These are phyloP conservation scores for Chymomyza caudatula DNA, from an alignment of 2,888 invertebrate species.

Conservation along the genomic window DNA sequence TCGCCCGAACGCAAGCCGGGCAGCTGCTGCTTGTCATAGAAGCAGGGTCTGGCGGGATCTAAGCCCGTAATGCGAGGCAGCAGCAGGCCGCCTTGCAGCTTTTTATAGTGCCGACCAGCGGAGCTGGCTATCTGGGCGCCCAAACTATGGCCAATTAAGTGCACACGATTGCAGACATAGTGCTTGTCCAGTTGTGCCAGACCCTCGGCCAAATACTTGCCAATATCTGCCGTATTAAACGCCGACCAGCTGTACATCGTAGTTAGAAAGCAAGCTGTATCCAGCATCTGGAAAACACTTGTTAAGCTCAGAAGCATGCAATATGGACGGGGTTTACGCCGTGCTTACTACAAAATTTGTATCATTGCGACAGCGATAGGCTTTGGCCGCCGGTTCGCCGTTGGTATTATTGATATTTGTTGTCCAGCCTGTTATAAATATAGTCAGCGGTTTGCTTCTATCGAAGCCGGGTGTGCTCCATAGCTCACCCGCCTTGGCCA, in stretches of 20 bases:
- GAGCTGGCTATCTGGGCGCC: conserved; percentile 74
- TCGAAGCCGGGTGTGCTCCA: conserved; percentile 58
- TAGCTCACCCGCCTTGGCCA: conserved; percentile 24
- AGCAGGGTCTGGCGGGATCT: conserved; percentile 76
- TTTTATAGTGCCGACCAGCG: conserved; percentile 60
- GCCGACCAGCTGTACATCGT: conserved; percentile 74
- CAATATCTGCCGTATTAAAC: conserved; percentile 69
- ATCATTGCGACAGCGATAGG: conserved; percentile 70
- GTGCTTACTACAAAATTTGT: conserved; percentile 59
- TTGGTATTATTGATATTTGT: conserved; percentile 50
- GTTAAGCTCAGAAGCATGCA: neutral
- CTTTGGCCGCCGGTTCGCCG: conserved; percentile 53
- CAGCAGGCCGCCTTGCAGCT: conserved; percentile 46
- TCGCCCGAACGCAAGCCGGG: conserved; percentile 66
- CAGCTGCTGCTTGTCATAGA: conserved; percentile 63
- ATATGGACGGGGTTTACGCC: neutral
- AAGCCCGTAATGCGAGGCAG: conserved; percentile 72
- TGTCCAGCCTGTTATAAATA: conserved; percentile 73
- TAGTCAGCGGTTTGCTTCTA: conserved; percentile 49
- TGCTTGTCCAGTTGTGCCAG: conserved; percentile 48
- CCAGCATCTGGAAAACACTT: conserved; percentile 54
- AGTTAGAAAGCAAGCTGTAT: conserved; percentile 62
- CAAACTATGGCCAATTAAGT: conserved; percentile 74
- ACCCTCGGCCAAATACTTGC: conserved; percentile 53
- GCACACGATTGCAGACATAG: conserved; percentile 56